Percentiles rank a stretch among this genome's conserved stretches.
These are phyloP conservation scores for Frankliniella fusca DNA, from an alignment of 2,888 invertebrate species.

Conservation along the genomic window DNA sequence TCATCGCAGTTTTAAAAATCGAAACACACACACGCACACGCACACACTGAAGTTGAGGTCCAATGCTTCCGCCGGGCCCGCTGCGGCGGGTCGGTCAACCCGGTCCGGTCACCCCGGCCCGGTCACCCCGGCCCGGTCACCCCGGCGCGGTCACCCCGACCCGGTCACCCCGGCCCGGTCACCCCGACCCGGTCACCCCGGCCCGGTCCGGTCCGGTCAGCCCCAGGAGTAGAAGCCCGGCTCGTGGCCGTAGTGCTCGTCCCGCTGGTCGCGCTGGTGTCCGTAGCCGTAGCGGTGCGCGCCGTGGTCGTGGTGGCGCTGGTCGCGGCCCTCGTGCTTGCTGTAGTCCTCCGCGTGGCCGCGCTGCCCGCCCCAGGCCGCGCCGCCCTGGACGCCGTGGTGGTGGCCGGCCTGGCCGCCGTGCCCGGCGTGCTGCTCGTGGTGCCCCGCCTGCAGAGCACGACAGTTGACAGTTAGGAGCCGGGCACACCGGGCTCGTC, in stretches of 20 bases:
- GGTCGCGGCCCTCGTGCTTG: neutral
- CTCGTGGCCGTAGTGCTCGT: neutral
- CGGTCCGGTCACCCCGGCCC: no score
- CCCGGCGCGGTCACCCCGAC: no score
- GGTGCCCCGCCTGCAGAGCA: neutral
- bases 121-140: no score
- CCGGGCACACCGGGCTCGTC: no score
- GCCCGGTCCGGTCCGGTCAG: neutral
- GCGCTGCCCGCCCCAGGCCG: neutral
- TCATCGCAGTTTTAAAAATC: no score
- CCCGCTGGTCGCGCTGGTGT: neutral
- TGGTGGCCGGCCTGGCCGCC: neutral
- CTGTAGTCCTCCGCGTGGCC: neutral
- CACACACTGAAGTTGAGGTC: no score
- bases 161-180: no score
- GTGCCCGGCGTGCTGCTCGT: neutral
- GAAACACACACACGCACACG: no score
- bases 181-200: no score
- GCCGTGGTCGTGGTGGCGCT: neutral
- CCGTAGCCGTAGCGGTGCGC: neutral
- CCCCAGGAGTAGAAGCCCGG: slow-evolving; percentile 17
- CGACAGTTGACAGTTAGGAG: no score
- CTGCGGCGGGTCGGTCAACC: no score
- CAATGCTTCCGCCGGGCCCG: no score
- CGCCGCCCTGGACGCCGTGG: neutral